Evolutionary conservation across 2,888 invertebrate species (phyloP).

Genomic region (Acleris cristana): DNA sequence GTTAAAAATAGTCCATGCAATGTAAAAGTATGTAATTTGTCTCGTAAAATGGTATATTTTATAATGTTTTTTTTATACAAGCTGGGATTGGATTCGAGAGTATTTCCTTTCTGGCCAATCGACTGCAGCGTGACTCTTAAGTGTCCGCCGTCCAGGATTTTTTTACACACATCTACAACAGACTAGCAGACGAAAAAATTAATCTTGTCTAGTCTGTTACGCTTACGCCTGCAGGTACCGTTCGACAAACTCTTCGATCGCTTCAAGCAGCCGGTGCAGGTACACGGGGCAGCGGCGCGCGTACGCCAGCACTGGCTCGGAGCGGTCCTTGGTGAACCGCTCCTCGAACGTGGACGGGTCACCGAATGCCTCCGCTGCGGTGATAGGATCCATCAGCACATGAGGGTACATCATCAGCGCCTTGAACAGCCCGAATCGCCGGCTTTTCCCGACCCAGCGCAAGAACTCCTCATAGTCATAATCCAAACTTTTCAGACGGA

Average conservation of each 20-base stretch:
- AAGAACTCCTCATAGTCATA: constrained; percentile 51
- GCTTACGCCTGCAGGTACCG: constrained; percentile 45
- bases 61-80: no score
- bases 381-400: constrained; percentile 52
- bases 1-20: no score
- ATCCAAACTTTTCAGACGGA: constrained; percentile 49
- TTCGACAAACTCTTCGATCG: constrained; percentile 63
- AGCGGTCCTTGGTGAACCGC: constrained; percentile 47
- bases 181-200: no score
- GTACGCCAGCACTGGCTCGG: constrained; percentile 50
- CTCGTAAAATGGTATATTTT: no score
- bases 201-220: no score
- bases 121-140: no score
- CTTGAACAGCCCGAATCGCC: constrained; percentile 52
- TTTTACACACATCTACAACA: no score
- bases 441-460: constrained; percentile 51
- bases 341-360: constrained; percentile 52
- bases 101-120: no score
- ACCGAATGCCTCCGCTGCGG: constrained; percentile 49
- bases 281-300: constrained; percentile 46
- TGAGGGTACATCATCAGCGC: constrained; percentile 49
- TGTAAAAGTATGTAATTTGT: no score
- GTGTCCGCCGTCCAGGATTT: no score
- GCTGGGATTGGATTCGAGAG: no score
- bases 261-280: constrained; percentile 52